phyloP scores from a whole-genome alignment of 1,140 invertebrate genomes.

The Ceratina australensis region DNA sequence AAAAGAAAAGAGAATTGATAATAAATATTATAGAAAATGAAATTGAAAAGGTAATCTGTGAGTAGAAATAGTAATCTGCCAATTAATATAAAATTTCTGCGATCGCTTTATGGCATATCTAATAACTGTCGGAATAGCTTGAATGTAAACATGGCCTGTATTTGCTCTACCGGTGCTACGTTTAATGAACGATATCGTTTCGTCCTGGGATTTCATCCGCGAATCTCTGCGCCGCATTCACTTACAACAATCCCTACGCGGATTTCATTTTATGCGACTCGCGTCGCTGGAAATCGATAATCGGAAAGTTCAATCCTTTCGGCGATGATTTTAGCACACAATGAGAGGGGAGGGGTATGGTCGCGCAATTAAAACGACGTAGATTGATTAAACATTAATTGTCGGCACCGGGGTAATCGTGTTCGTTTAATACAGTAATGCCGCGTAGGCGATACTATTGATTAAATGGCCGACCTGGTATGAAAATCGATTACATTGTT shows the following conservation, averaged over 20 bases:
- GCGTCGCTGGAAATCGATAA: constrained; percentile 1
- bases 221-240: too few relatives aligned
- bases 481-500: constrained; percentile 25
- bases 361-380: background rate
- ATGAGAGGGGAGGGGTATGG: background rate
- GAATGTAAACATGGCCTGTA: background rate
- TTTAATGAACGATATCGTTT: background rate
- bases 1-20: too few relatives aligned
- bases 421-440: constrained; percentile 18
- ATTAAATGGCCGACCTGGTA: constrained; percentile 2
- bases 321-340: constrained; percentile 3
- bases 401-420: background rate
- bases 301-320: constrained; percentile 23
- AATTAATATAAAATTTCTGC: too few relatives aligned
- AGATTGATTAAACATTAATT: constrained; percentile 28
- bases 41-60: too few relatives aligned
- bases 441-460: background rate
- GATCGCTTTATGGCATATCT: too few relatives aligned
- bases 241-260: background rate
- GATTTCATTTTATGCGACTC: background rate
- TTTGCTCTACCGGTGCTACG: background rate
- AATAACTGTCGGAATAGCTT: too few relatives aligned
- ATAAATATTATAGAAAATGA: too few relatives aligned
- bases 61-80: too few relatives aligned
- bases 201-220: background rate